Percentiles rank a stretch among this genome's conserved stretches.
These are phyloP conservation scores for Augochlora pura DNA, from an alignment of 1,140 invertebrate species.

Conservation along the genomic window DNA sequence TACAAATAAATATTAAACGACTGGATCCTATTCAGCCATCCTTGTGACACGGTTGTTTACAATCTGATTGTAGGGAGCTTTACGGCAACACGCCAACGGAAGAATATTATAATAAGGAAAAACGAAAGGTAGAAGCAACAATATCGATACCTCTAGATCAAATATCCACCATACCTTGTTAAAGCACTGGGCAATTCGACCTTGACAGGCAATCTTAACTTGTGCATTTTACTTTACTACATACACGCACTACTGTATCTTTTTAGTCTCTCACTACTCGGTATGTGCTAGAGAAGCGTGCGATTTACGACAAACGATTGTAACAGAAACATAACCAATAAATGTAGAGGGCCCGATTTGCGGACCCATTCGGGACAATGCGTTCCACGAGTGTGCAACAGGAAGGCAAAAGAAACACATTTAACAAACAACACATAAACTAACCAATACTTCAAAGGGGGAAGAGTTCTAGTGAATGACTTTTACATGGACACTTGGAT, in stretches of 20 bases:
- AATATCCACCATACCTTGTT: conserved; percentile 74
- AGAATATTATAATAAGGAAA: neutral
- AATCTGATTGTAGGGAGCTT: conserved; percentile 12
- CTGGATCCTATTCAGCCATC: neutral
- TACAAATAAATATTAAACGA: neutral
- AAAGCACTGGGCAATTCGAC: conserved; percentile 75
- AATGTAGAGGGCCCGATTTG: conserved; percentile 28
- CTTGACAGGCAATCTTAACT: conserved; percentile 76
- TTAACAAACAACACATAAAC: conserved; percentile 64
- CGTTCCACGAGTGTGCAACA: conserved; percentile 23
- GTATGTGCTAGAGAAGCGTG: conserved; percentile 40
- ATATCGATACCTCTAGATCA: conserved; percentile 67
- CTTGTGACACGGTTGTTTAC: neutral
- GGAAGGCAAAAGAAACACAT: conserved; percentile 40
- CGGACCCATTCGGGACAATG: conserved; percentile 18
- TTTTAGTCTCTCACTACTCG: conserved; percentile 35
- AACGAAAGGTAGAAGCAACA: conserved; percentile 9
- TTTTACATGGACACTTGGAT: conserved; percentile 66
- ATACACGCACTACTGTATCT: conserved; percentile 60
- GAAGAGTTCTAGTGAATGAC: conserved; percentile 61
- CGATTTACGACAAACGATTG: conserved; percentile 32
- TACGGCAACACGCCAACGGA: neutral
- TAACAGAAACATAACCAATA: conserved; percentile 61
- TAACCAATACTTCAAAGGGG: conserved; percentile 64
- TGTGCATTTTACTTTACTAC: conserved; percentile 72